Evolutionary conservation across 2,113 vertebrate species (phyloP).

Genomic region (Cyphotilapia sp.): DNA sequence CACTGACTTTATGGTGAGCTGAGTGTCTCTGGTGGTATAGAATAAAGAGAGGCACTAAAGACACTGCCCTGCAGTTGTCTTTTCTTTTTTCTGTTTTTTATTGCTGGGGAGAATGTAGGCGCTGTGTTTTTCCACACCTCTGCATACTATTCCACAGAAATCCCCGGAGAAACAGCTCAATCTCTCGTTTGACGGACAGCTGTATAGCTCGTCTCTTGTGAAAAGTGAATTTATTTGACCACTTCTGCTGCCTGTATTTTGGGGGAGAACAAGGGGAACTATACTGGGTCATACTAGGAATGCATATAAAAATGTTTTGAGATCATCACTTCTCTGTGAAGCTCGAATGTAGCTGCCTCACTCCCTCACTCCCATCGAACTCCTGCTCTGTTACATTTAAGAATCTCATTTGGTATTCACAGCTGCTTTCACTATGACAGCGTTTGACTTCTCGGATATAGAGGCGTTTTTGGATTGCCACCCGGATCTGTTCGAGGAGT

Average conservation of each 20-base stretch:
- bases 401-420: background rate
- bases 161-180: conserved; percentile 8
- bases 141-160: conserved; percentile 15
- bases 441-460: conserved; percentile 72
- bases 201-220: conserved; percentile 2
- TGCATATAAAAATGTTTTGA: background rate
- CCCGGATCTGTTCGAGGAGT: conserved; percentile 75
- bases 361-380: background rate
- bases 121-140: conserved; percentile 23
- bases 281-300: background rate
- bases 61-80: conserved; percentile 3
- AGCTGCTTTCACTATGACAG: conserved; percentile 56
- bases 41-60: conserved; percentile 31
- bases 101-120: conserved; percentile 12
- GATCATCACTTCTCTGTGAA: conserved; percentile 4
- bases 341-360: background rate
- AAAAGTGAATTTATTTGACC: background rate
- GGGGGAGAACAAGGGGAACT: background rate
- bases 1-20: conserved; percentile 2
- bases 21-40: conserved; percentile 10
- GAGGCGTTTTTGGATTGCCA: conserved; percentile 77
- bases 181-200: conserved; percentile 41
- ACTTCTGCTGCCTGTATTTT: background rate
- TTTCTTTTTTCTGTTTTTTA: background rate
- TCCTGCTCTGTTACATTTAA: background rate